Base-by-base conservation (phyloP, 1,140 invertebrate species). In the Eciton burchellii region DNA sequence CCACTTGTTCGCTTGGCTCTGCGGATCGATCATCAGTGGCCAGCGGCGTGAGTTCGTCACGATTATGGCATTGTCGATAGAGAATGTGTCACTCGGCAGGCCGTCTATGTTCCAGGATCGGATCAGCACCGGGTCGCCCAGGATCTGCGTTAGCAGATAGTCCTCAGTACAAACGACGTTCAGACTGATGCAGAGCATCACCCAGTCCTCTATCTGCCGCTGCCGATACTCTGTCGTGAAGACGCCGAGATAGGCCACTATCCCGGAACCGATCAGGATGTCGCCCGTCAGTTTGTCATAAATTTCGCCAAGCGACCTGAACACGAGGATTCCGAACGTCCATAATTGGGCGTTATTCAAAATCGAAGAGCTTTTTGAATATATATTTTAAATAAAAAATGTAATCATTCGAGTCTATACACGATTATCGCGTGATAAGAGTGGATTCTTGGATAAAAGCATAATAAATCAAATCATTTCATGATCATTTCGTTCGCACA, bases 11-110 rank as follows among this genome's bases (percentile, higher is more conserved):
- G 98, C 98, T 93, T 99, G 98, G 4, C 97, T 97, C 94, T 99
- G 98, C 0, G 98, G 98, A 94, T 99, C 98, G 89, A 99, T 99
- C 96, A 99, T 97, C 24, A 99, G 91, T 0, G 98, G 97, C 97
- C 97, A 98, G 83, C 98, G 95, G 74, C 97, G 95, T 1, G 98
- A 96, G 90, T 97, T 97, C 89, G 96, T 91, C 19, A 97, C 96
- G 88, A 99, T 99, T 88, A 99, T 98, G 62, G 96, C 98, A 92
- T 99, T 99, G 88, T 99, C 98, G 73, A 98, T 95, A n/a, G 98
- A 99, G 90, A 99, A 99, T 12, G 96, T 95, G 92, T 99, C 98
- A 21, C 95, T 96, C 0, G 98, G 98, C 59, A 99, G 90, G 0
- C 98, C 98, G 86, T 96, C 96, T 70, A 99, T 98, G 89, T 97